These are phyloP conservation scores for Lydus trimaculatus DNA, from an alignment of 2,888 invertebrate genomes.

Conservation along the genomic window DNA sequence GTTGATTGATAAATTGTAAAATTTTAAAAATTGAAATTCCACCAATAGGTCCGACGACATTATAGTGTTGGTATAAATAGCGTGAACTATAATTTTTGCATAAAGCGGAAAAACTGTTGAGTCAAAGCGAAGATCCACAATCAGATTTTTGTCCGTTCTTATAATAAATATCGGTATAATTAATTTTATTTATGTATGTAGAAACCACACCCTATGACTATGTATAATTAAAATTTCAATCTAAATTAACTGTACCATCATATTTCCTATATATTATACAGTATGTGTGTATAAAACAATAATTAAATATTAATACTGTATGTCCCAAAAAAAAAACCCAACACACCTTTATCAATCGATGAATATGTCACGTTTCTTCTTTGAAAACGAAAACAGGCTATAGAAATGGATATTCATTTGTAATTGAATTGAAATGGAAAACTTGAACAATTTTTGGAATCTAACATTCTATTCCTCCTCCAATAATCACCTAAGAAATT, in stretches of 20 bases:
- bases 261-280: background rate
- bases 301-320: background rate
- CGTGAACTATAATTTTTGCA: background rate
- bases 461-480: no score
- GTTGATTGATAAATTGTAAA: background rate
- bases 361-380: background rate
- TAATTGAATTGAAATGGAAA: no score
- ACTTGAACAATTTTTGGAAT: no score
- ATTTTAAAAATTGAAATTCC: background rate
- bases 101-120: background rate
- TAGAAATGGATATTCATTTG: no score
- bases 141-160: background rate
- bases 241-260: background rate
- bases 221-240: conserved; percentile 1
- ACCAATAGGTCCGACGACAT: no score
- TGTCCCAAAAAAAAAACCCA: background rate
- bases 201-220: background rate
- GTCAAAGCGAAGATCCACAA: background rate
- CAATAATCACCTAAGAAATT: no score
- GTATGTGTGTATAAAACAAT: background rate
- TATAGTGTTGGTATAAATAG: background rate
- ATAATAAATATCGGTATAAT: background rate
- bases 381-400: no score
- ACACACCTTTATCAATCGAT: background rate
- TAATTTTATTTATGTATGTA: background rate